These are phyloP conservation scores for Heterotis niloticus DNA, from an alignment of 2,113 vertebrate species.

Conservation along the genomic window DNA sequence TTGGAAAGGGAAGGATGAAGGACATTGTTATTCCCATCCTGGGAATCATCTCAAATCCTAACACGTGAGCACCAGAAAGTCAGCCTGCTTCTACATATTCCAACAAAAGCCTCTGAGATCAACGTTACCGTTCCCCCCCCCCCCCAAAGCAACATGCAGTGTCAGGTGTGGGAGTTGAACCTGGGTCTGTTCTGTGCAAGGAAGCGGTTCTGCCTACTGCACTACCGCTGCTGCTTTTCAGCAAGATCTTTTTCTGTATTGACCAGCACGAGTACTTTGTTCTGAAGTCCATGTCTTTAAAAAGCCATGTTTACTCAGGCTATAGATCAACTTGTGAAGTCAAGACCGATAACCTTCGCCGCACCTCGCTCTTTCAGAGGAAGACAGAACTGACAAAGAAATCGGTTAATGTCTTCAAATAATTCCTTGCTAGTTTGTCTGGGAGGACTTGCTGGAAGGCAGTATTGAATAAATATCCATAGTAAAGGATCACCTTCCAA, in stretches of 20 bases:
- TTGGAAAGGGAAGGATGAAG: background rate
- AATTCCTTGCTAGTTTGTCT: conserved; percentile 22
- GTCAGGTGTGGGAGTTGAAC: too few relatives aligned
- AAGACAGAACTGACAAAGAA: background rate
- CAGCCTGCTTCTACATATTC: too few relatives aligned
- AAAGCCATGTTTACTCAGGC: background rate
- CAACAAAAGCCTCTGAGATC: too few relatives aligned
- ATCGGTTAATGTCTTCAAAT: background rate
- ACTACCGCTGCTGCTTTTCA: background rate
- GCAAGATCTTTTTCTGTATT: background rate
- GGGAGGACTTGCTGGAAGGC: conserved; percentile 42
- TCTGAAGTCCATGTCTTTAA: background rate
- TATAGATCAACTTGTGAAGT: background rate
- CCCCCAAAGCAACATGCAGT: too few relatives aligned
- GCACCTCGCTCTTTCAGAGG: background rate
- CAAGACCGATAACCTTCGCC: background rate
- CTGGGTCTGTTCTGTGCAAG: too few relatives aligned
- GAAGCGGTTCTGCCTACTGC: too few relatives aligned
- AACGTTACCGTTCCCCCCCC: too few relatives aligned
- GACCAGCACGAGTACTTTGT: background rate
- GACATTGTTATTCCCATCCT: background rate
- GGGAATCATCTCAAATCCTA: background rate
- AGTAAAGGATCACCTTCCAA: conserved; percentile 60
- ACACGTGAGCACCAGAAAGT: too few relatives aligned
- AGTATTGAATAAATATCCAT: conserved; percentile 60